Percentiles rank a stretch among this genome's conserved stretches.
Conservation (phyloP, 2,888 invertebrate species). For the Tetragonula carbonaria region DNA sequence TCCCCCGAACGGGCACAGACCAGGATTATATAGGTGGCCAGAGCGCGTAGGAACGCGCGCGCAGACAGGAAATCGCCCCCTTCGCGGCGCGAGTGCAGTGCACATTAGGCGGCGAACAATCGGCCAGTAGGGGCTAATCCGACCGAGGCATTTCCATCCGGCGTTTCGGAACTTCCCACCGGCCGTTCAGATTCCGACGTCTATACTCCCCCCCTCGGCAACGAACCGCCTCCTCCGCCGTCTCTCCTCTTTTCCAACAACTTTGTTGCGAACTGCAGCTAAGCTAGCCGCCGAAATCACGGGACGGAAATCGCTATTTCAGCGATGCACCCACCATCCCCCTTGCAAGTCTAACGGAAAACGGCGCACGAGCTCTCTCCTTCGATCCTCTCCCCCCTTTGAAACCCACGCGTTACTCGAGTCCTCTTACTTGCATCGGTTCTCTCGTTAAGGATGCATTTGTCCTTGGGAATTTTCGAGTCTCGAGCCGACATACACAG, state of each 20-base stretch:
- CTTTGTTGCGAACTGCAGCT: slow-evolving; percentile 69
- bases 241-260: slow-evolving; percentile 53
- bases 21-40: slow-evolving; percentile 30
- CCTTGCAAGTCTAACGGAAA: background rate
- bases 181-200: slow-evolving; percentile 62
- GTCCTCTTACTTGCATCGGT: slow-evolving; percentile 64
- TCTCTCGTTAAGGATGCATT: slow-evolving; percentile 56
- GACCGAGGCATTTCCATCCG: slow-evolving; percentile 72
- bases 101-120: slow-evolving; percentile 65
- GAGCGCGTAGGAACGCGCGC: slow-evolving; percentile 36
- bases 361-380: background rate
- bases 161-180: slow-evolving; percentile 70
- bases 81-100: slow-evolving; percentile 58
- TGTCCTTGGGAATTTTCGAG: too few species aligned
- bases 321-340: slow-evolving; percentile 58
- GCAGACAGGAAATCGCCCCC: slow-evolving; percentile 65
- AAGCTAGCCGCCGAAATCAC: slow-evolving; percentile 56
- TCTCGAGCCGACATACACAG: too few species aligned
- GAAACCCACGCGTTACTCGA: slow-evolving; percentile 57
- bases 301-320: slow-evolving; percentile 71
- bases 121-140: slow-evolving; percentile 70
- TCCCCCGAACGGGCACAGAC: slow-evolving; percentile 10
- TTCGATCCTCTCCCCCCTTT: too few species aligned
- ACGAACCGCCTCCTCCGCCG: slow-evolving; percentile 23
- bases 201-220: slow-evolving; percentile 41